Evolutionary conservation across 2,113 vertebrate genomes (phyloP), one percentile per base, ranked within the genome.

Genomic region (Lathamus discolor): DNA sequence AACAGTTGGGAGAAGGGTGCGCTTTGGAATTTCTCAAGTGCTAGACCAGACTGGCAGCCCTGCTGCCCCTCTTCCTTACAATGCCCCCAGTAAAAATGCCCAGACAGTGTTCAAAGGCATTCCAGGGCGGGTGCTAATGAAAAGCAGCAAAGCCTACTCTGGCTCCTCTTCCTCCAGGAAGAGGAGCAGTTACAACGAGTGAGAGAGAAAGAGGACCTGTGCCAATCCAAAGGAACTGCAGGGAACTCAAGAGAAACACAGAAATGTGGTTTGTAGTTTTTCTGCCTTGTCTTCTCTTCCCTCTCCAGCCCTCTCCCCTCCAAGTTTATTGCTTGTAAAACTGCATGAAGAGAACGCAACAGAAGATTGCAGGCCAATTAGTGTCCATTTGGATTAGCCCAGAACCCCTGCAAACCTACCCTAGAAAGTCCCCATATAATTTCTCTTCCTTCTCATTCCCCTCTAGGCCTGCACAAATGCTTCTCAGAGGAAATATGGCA

Each of bases 251-350:
- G 35, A 61, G 41, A 66, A 91, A 85, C n/a, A 68, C 11, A 92
- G 69, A 93, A 92, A 62, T 62, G 29, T 8, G 12, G 13, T 76
- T 64, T 61, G 52, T n/a, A 84, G 29, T 8, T 77, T 64, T 75
- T 88, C 59, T 83, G 15, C 31, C 69, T 79, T 90, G 33, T 64
- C 29, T 78, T 73, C 63, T 63, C 48, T 78, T 79, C 31, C 48
- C 23, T 46, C 35, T 73, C 35, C 18, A 37, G 16, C 17, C 44
- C 25, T 54, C 12, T 14, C 7, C 9, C 10, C 49, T 48, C 12
- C 39, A 74, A 63, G 17, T 88, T 88, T 84, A 88, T 35, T 80
- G 37, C 51, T 72, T 79, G 61, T 75, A 91, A 95, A 95, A 84
- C 33, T 55, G 29, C 66, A 69, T 28, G 35, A 88, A 91, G 44